Base-by-base conservation (phyloP, 2,888 invertebrate genomes). In the Leptopterna dolabrata region DNA sequence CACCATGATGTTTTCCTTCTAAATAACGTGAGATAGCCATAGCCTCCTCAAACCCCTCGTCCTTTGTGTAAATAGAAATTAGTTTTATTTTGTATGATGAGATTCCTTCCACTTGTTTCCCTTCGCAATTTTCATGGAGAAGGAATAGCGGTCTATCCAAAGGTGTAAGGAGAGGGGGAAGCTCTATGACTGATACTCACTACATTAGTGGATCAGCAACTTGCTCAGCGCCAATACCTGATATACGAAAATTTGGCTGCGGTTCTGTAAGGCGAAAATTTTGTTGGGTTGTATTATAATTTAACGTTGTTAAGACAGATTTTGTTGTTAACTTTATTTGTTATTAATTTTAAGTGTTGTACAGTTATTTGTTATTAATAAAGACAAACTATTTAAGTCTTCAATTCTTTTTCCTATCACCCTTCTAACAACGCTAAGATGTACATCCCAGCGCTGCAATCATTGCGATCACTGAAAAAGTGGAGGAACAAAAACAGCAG, bases 371-470 rank as follows among this genome's bases (percentile, higher is more conserved):
- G 63, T 63, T 63, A 9, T 63, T 27, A 63, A 63, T 63, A 63
- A 63, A 63, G 63, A 63, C 19, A 63, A 63, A 63, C 19, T 63
- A 63, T 63, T 63, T 63, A 63, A 63, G 63, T n/a, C n/a, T n/a
- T 13, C 4, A 63, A 24, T 63, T 1, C 2, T 63, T 7, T 24
- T 27, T 63, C 36, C 4, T 36, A 4, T 4, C 36, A 36, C 36
- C 36, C 36, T 36, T 7, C 36, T 36, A 36, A 36, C n/a, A n/a
- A n/a, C n/a, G n/a, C n/a, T n/a, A n/a, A n/a, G n/a, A n/a, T n/a
- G n/a, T n/a, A n/a, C n/a, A n/a, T n/a, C n/a, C n/a, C n/a, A n/a
- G n/a, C n/a, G n/a, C n/a, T n/a, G n/a, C n/a, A n/a, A n/a, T n/a
- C n/a, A n/a, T n/a, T n/a, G n/a, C n/a, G n/a, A n/a, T n/a, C n/a